A percentile compares a stretch with the other conserved stretches of the same genome.
These are phyloP conservation scores for Struthio camelus DNA, from an alignment of 2,113 vertebrate genomes.

Conservation along the genomic window DNA sequence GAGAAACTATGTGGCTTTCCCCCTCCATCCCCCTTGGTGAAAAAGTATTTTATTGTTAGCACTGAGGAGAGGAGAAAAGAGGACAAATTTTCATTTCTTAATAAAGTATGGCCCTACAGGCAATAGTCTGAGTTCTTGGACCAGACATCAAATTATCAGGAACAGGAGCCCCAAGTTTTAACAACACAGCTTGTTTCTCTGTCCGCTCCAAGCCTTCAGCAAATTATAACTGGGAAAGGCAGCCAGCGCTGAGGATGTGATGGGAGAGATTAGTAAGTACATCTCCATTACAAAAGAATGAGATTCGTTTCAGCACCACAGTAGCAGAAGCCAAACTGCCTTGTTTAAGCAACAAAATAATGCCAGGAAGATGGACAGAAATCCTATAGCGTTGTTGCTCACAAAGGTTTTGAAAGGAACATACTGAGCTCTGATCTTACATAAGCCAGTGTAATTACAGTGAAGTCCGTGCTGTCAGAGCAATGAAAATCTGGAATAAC, in stretches of 20 bases:
- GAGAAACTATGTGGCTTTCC: background rate
- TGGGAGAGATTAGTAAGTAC: slow-evolving; percentile 31
- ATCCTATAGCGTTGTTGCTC: background rate
- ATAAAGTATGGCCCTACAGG: background rate
- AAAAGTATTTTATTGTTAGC: background rate
- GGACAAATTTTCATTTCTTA: background rate
- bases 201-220: background rate
- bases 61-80: background rate
- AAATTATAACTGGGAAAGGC: slow-evolving; percentile 35
- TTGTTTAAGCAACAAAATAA: slow-evolving; percentile 51
- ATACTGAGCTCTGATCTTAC: background rate
- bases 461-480: background rate
- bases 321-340: slow-evolving; percentile 24
- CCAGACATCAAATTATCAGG: background rate
- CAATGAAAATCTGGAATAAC: slow-evolving; percentile 21
- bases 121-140: background rate
- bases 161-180: background rate
- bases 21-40: background rate
- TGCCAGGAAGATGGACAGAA: slow-evolving; percentile 36
- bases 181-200: background rate
- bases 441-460: background rate
- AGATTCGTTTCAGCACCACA: slow-evolving; percentile 18
- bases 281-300: slow-evolving; percentile 32
- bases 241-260: background rate
- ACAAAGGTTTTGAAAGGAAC: background rate